Evolutionary conservation across 2,888 invertebrate genomes (phyloP), one percentile per base, ranked within the genome.

Genomic region (Agrenia bidenticulata): DNA sequence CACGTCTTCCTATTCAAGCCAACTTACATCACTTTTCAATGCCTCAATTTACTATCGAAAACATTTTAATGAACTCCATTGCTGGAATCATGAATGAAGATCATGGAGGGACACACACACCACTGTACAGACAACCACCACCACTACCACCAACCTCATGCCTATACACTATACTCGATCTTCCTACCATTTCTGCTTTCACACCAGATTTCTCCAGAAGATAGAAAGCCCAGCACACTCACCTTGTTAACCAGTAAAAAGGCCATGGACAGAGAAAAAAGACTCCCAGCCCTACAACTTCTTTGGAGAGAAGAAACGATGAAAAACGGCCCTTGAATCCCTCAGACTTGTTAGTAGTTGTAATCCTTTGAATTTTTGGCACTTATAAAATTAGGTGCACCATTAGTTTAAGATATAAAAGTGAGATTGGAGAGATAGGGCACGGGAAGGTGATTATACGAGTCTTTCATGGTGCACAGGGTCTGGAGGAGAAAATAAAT

Each of bases 351-450:
- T 32, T 32, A 32, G 32, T 32, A 32, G 5, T 32, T 32, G 4
- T 32, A 32, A 32, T 32, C 32, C 32, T 32, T 32, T 32, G 5
- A 4, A 7, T 27, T 32, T 37, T 41, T 64, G 66, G 63, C 67
- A 56, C 61, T 72, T 72, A 69, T 65, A 69, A 72, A 72, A 72
- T 72, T 69, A 72, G 69, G 57, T 58, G 67, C 72, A 69, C 72
- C 72, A 72, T 72, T 69, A 72, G 55, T 60, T 54, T 26, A 45
- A 19, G 15, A 15, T 17, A 19, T 11, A 15, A 45, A 19, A 15
- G 5, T 19, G 19, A 45, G 45, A 45, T 45, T 15, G 45, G 15
- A 45, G 19, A 11, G 45, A 17, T 45, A 45, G 15, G 45, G 45
- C 19, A 45, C 9, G 45, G 9, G 4, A 11, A 32, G 32, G 32